Evolutionary conservation across 2,113 vertebrate species (phyloP), one percentile per base, ranked within the genome.

Genomic region (Sterna hirundo): DNA sequence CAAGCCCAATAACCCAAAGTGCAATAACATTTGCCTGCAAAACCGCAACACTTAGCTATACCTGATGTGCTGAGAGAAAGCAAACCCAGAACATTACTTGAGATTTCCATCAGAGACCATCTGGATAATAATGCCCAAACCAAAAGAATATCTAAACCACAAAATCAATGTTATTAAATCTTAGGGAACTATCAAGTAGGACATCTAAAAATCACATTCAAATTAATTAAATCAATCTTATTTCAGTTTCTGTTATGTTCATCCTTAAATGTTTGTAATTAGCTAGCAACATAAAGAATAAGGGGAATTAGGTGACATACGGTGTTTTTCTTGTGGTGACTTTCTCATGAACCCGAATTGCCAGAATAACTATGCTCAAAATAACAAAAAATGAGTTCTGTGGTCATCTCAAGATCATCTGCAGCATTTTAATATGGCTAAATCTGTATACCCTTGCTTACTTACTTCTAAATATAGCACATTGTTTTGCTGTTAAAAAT

Each of bases 401-500:
- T 85, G 55, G 54, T 76, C 74, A 80, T 66, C 46, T 60, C 3
- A 10, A 70, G 62, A 82, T 62, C 26, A 72, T 83, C 47, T 72
- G 40, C 40, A 76, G 21, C 58, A 70, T 46, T 90, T 89, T 77
- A 76, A 46, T 74, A n/a, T 5, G 34, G 15, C 27, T 91, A 91
- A 84, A 91, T 83, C 65, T 62, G 83, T 71, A 78, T 54, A 77
- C 52, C 23, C 66, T 76, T 36, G 46, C 18, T 81, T 75, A 21
- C 6, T 15, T 76, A 23, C 5, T 15, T 72, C 95, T 94, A 97
- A 95, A 90, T 91, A 93, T 90, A 96, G 64, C 40, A 47, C 75
- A 95, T 95, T 97, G 95, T 95, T 94, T 95, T 92, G 89, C 32
- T 77, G 78, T 87, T 96, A 95, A 97, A 97, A 97, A 97, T 95